phyloP scores from a whole-genome alignment of 2,888 invertebrate species.

The Toxonevra muliebris region DNA sequence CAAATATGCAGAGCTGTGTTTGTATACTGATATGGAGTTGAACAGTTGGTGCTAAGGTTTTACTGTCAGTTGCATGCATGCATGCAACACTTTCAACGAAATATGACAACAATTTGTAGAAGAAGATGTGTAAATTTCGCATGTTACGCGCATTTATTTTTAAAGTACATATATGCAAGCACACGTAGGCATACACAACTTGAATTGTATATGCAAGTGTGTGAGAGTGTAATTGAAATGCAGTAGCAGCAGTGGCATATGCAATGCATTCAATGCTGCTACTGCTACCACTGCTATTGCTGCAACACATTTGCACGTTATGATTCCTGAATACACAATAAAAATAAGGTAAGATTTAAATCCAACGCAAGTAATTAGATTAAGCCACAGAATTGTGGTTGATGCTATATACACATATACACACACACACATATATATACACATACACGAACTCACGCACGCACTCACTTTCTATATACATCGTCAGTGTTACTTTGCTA shows the following conservation, averaged over 20 bases:
- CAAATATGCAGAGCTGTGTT: not conserved
- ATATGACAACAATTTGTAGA: conserved; percentile 50
- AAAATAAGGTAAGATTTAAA: too few relatives aligned
- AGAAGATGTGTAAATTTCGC: conserved; percentile 58
- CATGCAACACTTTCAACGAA: conserved; percentile 14
- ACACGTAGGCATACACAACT: not conserved
- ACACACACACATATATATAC: conserved; percentile 1
- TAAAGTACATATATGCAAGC: not conserved
- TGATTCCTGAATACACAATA: too few relatives aligned
- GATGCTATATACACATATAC: conserved; percentile 19
- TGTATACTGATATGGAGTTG: not conserved
- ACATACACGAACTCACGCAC: not conserved
- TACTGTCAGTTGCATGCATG: conserved; percentile 2
- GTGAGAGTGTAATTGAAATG: conserved; percentile 40
- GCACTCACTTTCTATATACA: not conserved
- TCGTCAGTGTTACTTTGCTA: conserved; percentile 2
- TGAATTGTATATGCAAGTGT: conserved; percentile 43
- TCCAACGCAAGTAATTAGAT: too few relatives aligned
- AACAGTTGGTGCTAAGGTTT: not conserved
- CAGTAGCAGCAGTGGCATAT: conserved; percentile 12
- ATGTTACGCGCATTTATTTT: conserved; percentile 43
- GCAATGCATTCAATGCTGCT: too few relatives aligned
- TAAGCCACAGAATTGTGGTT: conserved; percentile 1
- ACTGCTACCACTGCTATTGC: too few relatives aligned
- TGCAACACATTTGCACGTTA: too few relatives aligned